Percentiles rank a stretch among this genome's conserved stretches.
Conservation (phyloP, 2,113 vertebrate species). For the Ornithorhynchus anatinus region DNA sequence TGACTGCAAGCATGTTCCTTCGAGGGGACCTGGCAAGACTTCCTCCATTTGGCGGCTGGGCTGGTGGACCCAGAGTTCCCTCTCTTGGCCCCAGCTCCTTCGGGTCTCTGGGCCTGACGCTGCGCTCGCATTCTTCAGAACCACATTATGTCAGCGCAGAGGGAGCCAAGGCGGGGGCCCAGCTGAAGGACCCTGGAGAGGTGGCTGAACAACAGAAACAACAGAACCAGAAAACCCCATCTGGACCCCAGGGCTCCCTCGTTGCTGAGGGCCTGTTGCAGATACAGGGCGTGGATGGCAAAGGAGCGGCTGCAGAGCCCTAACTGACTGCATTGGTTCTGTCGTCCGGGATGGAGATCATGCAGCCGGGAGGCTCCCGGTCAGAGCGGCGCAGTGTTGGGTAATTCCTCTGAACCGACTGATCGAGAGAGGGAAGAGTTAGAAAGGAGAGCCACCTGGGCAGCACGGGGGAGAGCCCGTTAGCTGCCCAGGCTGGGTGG, state of each 20-base stretch:
- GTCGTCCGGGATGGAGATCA: too few species aligned
- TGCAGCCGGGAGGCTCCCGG: too few species aligned
- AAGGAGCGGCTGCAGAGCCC: background rate
- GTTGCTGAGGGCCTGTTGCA: background rate
- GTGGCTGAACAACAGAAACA: background rate
- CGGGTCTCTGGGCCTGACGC: background rate
- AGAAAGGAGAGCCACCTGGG: background rate
- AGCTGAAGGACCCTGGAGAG: background rate
- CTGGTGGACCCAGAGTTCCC: too few species aligned
- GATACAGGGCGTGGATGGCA: constrained; percentile 11
- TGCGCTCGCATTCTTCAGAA: background rate
- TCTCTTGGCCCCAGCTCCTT: too few species aligned
- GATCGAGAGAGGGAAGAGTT: too few species aligned
- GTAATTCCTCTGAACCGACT: too few species aligned
- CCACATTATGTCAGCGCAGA: background rate
- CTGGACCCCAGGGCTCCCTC: background rate
- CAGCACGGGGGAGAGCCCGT: background rate
- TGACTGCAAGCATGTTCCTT: too few species aligned
- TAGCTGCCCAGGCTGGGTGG: background rate
- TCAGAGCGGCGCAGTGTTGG: too few species aligned
- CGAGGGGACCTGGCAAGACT: too few species aligned
- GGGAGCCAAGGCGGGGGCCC: background rate
- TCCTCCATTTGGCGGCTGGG: too few species aligned
- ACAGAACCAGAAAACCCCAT: rapidly evolving
- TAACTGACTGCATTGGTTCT: too few species aligned